Evolutionary conservation across 2,113 vertebrate species (phyloP).

Genomic region (Sardina pilchardus): DNA sequence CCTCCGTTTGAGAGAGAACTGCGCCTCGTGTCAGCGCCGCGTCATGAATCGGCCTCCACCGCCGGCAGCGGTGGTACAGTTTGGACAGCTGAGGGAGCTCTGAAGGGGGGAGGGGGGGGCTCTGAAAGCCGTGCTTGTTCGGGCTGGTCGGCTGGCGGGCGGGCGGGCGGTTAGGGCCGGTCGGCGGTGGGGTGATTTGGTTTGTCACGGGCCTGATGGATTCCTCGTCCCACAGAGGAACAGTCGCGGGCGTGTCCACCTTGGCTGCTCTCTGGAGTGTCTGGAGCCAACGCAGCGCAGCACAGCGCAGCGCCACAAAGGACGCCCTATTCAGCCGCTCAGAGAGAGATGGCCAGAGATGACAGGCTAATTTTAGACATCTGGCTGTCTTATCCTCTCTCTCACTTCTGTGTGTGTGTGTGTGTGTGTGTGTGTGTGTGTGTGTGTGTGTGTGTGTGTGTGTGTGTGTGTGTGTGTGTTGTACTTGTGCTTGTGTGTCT

Average conservation of each 20-base stretch:
- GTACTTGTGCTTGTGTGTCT: no score
- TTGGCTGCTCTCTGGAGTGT: background rate
- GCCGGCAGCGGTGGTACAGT: background rate
- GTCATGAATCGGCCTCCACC: background rate
- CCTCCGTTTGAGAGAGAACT: background rate
- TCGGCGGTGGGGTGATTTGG: conserved; percentile 59
- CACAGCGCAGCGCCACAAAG: conserved; percentile 73
- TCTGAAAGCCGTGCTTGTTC: conserved; percentile 3
- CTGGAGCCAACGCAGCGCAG: conserved; percentile 68
- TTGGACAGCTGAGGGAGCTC: background rate
- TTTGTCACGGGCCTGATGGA: conserved; percentile 86
- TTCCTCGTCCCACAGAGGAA: conserved; percentile 84
- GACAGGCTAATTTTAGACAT: conserved; percentile 73
- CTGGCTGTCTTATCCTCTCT: conserved; percentile 52
- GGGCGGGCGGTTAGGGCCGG: no score
- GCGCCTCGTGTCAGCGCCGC: background rate
- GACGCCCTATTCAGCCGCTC: conserved; percentile 77
- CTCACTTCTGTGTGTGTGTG: conserved; percentile 57
- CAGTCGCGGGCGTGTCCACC: conserved; percentile 80
- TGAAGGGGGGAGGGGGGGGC: no score
- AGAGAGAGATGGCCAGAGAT: conserved; percentile 57
- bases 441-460: background rate
- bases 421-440: conserved; percentile 3
- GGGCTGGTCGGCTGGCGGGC: background rate
- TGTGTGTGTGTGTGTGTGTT: background rate